These are phyloP conservation scores for Tragelaphus strepsiceros DNA, from an alignment of 2,113 vertebrate genomes.

Conservation along the genomic window DNA sequence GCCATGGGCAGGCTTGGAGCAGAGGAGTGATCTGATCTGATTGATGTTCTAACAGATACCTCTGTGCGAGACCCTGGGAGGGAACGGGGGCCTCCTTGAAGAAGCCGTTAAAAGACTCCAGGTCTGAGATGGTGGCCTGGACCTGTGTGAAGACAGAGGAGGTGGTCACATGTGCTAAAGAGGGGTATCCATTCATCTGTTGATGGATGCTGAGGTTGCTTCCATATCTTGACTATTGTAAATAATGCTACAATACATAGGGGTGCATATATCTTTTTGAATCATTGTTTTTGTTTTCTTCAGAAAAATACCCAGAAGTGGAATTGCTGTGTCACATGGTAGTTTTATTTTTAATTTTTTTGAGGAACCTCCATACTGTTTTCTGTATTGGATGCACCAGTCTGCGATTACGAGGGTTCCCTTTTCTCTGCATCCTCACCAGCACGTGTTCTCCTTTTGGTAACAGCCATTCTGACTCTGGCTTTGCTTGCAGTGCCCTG, in stretches of 20 bases:
- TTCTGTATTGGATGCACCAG: not conserved
- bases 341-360: not conserved
- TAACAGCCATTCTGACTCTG: not conserved
- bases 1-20: not conserved
- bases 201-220: not conserved
- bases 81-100: not conserved
- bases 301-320: not conserved
- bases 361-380: not conserved
- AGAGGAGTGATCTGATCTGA: not conserved
- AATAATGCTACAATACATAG: not conserved
- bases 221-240: not conserved
- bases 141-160: not conserved
- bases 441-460: not conserved
- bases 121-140: not conserved
- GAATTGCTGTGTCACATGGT: not conserved
- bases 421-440: not conserved
- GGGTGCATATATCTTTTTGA: not conserved
- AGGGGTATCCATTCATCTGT: not conserved
- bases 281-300: not conserved
- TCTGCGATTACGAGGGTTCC: not conserved
- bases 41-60: not conserved
- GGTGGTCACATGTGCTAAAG: not conserved
- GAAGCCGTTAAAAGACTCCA: not conserved
- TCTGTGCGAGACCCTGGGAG: not conserved
- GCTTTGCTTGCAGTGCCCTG: not conserved